Evolutionary conservation across 2,113 vertebrate genomes (phyloP).

Genomic region (Tenebrosternarchus preto): DNA sequence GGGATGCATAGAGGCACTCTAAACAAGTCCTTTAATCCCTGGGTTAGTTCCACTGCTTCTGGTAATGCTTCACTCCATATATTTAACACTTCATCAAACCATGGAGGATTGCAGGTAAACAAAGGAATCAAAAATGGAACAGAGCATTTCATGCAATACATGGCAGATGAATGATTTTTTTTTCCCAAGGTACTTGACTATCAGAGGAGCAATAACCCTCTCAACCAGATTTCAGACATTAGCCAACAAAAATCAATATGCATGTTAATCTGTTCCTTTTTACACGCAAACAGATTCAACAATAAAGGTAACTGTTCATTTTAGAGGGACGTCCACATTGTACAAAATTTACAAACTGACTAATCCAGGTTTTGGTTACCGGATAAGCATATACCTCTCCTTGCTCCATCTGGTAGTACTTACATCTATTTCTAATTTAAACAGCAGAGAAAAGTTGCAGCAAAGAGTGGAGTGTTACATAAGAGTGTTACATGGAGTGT

Average conservation of each 20-base stretch:
- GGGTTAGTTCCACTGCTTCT: slow-evolving; percentile 13
- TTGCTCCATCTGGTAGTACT: neutral
- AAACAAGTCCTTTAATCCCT: slow-evolving; percentile 9
- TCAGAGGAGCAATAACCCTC: neutral
- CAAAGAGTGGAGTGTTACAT: neutral
- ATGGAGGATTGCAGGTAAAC: no score
- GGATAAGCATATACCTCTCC: neutral
- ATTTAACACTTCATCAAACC: neutral
- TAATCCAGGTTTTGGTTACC: neutral
- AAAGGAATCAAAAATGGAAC: no score
- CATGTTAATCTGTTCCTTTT: neutral
- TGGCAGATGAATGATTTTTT: neutral
- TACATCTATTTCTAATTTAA: neutral
- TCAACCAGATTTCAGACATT: neutral
- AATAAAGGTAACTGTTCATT: neutral
- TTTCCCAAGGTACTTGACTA: neutral
- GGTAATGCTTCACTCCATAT: neutral
- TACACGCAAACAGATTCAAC: neutral
- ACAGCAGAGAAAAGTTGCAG: neutral
- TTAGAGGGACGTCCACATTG: neutral
- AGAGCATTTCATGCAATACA: neutral
- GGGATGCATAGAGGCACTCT: slow-evolving; percentile 16
- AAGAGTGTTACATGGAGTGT: slow-evolving; percentile 3
- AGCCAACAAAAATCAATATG: neutral
- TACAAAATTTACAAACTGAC: neutral